These are phyloP conservation scores for Chauna torquata DNA, from an alignment of 2,113 vertebrate species.

Conservation along the genomic window DNA sequence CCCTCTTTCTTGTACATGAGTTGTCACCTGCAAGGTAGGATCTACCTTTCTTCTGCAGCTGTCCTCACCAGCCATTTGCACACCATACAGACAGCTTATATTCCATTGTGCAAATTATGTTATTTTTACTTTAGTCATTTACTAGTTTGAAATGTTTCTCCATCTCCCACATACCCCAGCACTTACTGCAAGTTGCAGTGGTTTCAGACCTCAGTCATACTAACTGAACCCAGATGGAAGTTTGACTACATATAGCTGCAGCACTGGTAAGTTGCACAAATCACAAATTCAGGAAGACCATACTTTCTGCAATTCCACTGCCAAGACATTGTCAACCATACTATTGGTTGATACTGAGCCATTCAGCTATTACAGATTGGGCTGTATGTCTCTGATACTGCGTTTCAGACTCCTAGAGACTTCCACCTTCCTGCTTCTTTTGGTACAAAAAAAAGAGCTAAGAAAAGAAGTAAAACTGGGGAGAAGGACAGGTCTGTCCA, in stretches of 20 bases:
- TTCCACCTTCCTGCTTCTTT: neutral
- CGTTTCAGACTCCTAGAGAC: neutral
- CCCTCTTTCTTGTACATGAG: neutral
- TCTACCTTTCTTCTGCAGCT: neutral
- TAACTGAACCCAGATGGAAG: neutral
- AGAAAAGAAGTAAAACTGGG: neutral
- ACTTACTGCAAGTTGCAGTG: neutral
- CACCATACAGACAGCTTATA: neutral
- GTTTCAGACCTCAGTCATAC: neutral
- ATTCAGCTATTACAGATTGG: no score
- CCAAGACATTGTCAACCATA: neutral
- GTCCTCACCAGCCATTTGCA: neutral
- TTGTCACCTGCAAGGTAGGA: neutral
- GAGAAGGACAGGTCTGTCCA: neutral
- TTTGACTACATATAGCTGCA: neutral
- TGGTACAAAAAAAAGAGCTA: neutral
- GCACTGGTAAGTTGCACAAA: neutral
- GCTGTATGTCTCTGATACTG: neutral
- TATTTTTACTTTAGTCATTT: neutral
- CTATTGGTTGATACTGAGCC: neutral
- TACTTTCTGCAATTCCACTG: neutral
- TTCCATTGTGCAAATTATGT: neutral
- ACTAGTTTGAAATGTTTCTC: neutral
- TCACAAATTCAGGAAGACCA: neutral
- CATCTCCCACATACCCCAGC: neutral